Evolutionary conservation across 2,113 vertebrate genomes (phyloP).

Genomic region (Beaufortia kweichowensis): DNA sequence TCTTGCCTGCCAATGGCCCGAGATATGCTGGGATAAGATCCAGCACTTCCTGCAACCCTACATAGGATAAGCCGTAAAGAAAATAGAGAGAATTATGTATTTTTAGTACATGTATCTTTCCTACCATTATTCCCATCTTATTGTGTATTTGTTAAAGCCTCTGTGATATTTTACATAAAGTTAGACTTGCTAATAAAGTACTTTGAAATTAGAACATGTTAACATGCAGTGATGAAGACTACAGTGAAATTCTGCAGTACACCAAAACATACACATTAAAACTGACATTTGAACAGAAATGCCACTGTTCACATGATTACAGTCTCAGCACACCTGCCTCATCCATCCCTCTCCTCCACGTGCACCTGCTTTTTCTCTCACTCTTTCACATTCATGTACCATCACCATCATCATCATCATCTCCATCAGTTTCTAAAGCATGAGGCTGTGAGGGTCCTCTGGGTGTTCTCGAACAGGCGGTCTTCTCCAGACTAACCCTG

Average conservation of each 20-base stretch:
- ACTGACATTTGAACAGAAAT: conserved; percentile 46
- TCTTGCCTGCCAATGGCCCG: too few relatives aligned
- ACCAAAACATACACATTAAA: conserved; percentile 39
- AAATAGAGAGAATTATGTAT: too few relatives aligned
- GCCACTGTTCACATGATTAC: conserved; percentile 25
- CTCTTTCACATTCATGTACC: conserved; percentile 15
- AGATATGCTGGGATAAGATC: too few relatives aligned
- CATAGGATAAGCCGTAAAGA: too few relatives aligned
- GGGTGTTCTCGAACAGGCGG: conserved; percentile 14
- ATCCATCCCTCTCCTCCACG: conserved; percentile 6
- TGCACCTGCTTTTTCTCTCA: conserved; percentile 6
- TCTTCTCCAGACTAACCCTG: conserved; percentile 37
- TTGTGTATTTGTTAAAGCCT: too few relatives aligned
- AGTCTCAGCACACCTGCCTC: neutral
- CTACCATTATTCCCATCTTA: too few relatives aligned
- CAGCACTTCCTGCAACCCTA: conserved; percentile 3
- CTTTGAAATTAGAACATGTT: too few relatives aligned
- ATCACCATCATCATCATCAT: neutral
- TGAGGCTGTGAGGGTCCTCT: conserved; percentile 39
- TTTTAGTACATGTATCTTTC: too few relatives aligned
- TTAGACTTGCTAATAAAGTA: too few relatives aligned
- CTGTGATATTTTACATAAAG: too few relatives aligned
- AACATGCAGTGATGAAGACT: conserved; percentile 7
- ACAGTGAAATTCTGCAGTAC: conserved; percentile 21
- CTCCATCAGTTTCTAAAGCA: conserved; percentile 41